phyloP scores from a whole-genome alignment of 2,888 invertebrate species.

The Ormyrus nitidulus region DNA sequence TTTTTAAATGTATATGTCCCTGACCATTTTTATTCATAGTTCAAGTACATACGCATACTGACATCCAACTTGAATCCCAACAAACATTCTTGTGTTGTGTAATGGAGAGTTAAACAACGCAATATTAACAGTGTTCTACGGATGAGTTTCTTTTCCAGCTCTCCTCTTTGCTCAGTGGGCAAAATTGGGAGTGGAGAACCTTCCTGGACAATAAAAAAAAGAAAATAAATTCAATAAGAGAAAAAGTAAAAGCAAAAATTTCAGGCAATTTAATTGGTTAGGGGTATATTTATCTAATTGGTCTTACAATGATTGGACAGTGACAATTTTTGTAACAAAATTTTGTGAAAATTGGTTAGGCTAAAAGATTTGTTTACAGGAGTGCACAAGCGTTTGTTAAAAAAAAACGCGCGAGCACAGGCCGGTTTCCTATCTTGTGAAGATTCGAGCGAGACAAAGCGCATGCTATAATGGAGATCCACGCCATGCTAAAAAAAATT shows the following conservation, averaged over 20 bases:
- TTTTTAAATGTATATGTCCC: constrained; percentile 65
- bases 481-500: constrained; percentile 63
- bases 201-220: constrained; percentile 67
- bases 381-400: constrained; percentile 64
- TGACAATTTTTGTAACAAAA: constrained; percentile 75
- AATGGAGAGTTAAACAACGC: constrained; percentile 49
- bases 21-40: constrained; percentile 71
- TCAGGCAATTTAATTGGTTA: constrained; percentile 70
- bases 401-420: constrained; percentile 63
- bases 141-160: constrained; percentile 83
- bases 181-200: constrained; percentile 81
- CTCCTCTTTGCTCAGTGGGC: constrained; percentile 92
- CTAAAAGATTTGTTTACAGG: constrained; percentile 75
- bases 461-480: constrained; percentile 72
- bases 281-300: constrained; percentile 71
- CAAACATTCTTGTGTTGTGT: constrained; percentile 55
- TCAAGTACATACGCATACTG: constrained; percentile 66
- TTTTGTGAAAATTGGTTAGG: constrained; percentile 70
- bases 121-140: constrained; percentile 67
- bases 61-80: constrained; percentile 68
- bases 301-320: constrained; percentile 70
- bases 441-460: constrained; percentile 75
- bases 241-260: constrained; percentile 54
- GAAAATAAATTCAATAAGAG: constrained; percentile 35
- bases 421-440: constrained; percentile 76